These are phyloP conservation scores for Drosophila aff. DNA, from an alignment of 1,140 invertebrate species.

Conservation along the genomic window DNA sequence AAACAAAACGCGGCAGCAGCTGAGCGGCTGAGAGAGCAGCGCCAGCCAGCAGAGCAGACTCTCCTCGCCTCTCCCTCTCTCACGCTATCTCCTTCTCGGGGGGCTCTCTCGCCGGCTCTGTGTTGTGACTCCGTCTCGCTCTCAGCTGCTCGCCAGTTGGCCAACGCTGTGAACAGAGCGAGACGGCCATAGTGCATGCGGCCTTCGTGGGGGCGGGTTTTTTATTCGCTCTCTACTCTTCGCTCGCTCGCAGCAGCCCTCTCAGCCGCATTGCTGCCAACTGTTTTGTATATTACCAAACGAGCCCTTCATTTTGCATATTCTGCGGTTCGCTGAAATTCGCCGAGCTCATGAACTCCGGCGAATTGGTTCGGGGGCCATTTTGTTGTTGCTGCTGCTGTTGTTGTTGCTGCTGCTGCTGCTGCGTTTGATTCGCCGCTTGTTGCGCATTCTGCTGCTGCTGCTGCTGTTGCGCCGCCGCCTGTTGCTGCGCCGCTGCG, in stretches of 20 bases:
- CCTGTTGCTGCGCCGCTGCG: constrained; percentile 71
- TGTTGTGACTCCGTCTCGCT: constrained; percentile 30
- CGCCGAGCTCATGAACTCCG: constrained; percentile 86
- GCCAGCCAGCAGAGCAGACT: constrained; percentile 9
- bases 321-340: constrained; percentile 90
- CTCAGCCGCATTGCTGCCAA: constrained; percentile 82
- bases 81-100: not conserved
- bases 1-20: constrained; percentile 48
- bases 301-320: constrained; percentile 90
- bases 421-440: constrained; percentile 74
- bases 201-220: constrained; percentile 53
- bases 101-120: constrained; percentile 2
- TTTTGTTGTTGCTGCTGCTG: constrained; percentile 76
- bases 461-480: constrained; percentile 64
- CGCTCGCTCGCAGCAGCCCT: constrained; percentile 58
- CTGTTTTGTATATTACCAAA: constrained; percentile 88
- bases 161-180: constrained; percentile 33
- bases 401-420: not conserved
- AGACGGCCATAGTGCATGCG: constrained; percentile 52
- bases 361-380: constrained; percentile 85
- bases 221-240: constrained; percentile 29
- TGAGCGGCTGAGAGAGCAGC: constrained; percentile 15
- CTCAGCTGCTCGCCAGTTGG: constrained; percentile 20
- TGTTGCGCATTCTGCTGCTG: constrained; percentile 84
- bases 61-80: not conserved